Percentiles rank a stretch among this genome's conserved stretches.
phyloP scores from a whole-genome alignment of 1,140 invertebrate genomes.

The Rhynchophorus ferrugineus region DNA sequence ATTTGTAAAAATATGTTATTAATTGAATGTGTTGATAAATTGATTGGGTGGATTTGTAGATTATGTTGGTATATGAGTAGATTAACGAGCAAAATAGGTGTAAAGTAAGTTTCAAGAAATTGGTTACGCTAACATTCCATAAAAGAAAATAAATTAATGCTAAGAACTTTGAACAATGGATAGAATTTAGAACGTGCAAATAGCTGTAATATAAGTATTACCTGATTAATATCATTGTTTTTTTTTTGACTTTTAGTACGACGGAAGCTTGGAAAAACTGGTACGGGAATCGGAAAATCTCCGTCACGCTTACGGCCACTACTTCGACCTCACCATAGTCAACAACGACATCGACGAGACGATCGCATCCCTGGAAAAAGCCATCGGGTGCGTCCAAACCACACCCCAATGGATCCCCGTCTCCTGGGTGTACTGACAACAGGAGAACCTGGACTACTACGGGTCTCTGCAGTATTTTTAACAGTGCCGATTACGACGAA shows the following conservation, averaged over 20 bases:
- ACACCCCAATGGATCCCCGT: slow-evolving; percentile 93
- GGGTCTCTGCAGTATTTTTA: slow-evolving; percentile 38
- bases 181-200: too few relatives aligned
- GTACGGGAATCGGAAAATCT: slow-evolving; percentile 94
- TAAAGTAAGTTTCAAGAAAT: too few relatives aligned
- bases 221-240: too few relatives aligned
- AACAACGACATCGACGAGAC: slow-evolving; percentile 99
- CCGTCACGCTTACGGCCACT: slow-evolving; percentile 92
- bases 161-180: too few relatives aligned
- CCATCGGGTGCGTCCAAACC: slow-evolving; percentile 82
- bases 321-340: slow-evolving; percentile 95
- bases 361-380: slow-evolving; percentile 81
- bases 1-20: too few relatives aligned
- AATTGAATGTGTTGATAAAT: too few relatives aligned
- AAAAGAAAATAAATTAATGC: too few relatives aligned
- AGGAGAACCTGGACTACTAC: slow-evolving; percentile 35
- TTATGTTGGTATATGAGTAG: too few relatives aligned
- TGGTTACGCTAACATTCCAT: too few relatives aligned
- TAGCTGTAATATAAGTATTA: too few relatives aligned
- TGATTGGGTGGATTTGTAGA: too few relatives aligned
- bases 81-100: too few relatives aligned
- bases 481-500: slow-evolving; percentile 7
- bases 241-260: slow-evolving; percentile 86
- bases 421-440: slow-evolving; percentile 89
- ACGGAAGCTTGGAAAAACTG: slow-evolving; percentile 91